Evolutionary conservation across 1,140 invertebrate genomes (phyloP).

Genomic region (Arion vulgaris): DNA sequence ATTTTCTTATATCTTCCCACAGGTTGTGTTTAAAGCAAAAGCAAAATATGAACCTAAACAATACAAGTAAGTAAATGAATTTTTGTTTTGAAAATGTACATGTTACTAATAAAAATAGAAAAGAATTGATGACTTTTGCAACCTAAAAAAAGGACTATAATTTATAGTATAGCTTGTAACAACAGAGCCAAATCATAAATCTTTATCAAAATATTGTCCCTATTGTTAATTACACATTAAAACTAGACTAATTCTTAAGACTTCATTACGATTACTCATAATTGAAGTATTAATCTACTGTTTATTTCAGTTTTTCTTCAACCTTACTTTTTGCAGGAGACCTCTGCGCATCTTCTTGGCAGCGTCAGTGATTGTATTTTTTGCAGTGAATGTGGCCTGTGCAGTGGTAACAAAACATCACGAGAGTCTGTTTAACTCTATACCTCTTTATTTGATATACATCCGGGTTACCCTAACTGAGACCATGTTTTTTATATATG

Average conservation of each 20-base stretch:
- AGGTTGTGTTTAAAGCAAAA: slow-evolving; percentile 70
- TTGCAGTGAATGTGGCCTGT: slow-evolving; percentile 65
- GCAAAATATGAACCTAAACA: slow-evolving; percentile 66
- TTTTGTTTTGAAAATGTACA: not conserved
- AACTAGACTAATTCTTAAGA: no score
- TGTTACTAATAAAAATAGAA: not conserved
- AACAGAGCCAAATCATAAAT: no score
- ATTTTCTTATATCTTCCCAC: no score
- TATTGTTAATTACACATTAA: no score
- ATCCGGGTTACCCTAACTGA: slow-evolving; percentile 69
- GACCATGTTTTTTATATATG: slow-evolving; percentile 66
- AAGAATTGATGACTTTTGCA: no score
- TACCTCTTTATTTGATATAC: slow-evolving; percentile 53
- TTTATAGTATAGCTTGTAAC: no score
- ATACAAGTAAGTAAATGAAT: slow-evolving; percentile 60
- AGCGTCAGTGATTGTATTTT: slow-evolving; percentile 61
- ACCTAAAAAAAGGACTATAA: no score
- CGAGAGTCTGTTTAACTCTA: slow-evolving; percentile 45
- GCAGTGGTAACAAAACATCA: slow-evolving; percentile 57
- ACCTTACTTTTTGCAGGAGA: slow-evolving; percentile 46
- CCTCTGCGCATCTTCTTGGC: slow-evolving; percentile 55
- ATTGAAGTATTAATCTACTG: no score
- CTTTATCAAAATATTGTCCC: no score
- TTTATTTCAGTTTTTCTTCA: no score
- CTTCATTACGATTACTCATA: no score